Conservation (phyloP, 2,888 invertebrate genomes). For the Taenaris catops region DNA sequence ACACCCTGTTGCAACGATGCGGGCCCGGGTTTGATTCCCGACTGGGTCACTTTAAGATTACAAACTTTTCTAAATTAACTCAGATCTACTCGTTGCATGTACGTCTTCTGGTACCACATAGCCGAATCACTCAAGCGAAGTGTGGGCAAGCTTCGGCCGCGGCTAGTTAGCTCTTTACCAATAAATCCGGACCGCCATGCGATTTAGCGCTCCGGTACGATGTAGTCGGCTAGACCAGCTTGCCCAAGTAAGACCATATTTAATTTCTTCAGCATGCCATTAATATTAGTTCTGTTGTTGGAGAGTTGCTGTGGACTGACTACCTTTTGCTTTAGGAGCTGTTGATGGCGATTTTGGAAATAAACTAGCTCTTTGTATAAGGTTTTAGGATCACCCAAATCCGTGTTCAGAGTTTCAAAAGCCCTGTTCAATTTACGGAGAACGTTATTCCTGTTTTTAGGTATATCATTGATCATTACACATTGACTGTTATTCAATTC, state of each 20-base stretch:
- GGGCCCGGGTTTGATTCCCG: too few relatives aligned
- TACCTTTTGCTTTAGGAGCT: slow-evolving; percentile 49
- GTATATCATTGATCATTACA: slow-evolving; percentile 36
- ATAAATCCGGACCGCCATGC: too few relatives aligned
- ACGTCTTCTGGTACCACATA: too few relatives aligned
- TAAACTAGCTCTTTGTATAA: slow-evolving; percentile 60
- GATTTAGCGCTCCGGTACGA: too few relatives aligned
- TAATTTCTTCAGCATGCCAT: slow-evolving; percentile 61
- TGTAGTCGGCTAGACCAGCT: slow-evolving; percentile 75
- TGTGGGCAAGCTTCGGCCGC: too few relatives aligned
- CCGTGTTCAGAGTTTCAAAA: slow-evolving; percentile 51
- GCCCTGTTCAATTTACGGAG: slow-evolving; percentile 48
- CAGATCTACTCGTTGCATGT: too few relatives aligned
- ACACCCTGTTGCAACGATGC: too few relatives aligned
- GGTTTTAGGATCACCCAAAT: slow-evolving; percentile 72
- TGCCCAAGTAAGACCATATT: slow-evolving; percentile 82
- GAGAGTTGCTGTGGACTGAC: slow-evolving; percentile 45
- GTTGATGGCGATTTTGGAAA: slow-evolving; percentile 60
- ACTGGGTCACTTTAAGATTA: too few relatives aligned
- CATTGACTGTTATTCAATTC: slow-evolving; percentile 12
- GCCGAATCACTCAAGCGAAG: too few relatives aligned
- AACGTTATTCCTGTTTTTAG: slow-evolving; percentile 49
- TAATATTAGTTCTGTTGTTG: slow-evolving; percentile 56
- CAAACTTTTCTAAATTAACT: too few relatives aligned
- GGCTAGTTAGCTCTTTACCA: too few relatives aligned